phyloP scores from a whole-genome alignment of 2,113 vertebrate species.

The Brienomyrus brachyistius region DNA sequence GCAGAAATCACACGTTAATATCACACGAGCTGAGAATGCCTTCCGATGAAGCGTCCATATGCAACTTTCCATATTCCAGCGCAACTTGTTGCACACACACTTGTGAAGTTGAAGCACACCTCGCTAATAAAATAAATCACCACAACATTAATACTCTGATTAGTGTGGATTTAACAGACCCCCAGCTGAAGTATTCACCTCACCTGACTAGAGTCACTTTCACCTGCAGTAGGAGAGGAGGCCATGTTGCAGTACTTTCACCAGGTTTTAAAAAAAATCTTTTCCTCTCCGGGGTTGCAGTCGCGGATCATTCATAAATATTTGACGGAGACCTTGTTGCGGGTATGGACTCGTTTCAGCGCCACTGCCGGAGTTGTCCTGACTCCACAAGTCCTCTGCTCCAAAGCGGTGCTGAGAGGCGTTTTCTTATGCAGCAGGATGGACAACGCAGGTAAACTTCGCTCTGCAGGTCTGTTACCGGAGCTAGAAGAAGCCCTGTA shows the following conservation, averaged over 20 bases:
- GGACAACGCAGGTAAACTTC: not conserved
- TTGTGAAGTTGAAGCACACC: not conserved
- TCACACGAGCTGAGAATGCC: not conserved
- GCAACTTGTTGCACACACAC: not conserved
- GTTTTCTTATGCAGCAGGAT: not conserved
- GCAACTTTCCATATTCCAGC: not conserved
- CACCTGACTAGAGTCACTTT: conserved; percentile 33
- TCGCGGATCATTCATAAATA: conserved; percentile 21
- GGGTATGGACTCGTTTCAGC: not conserved
- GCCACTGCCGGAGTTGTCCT: not conserved
- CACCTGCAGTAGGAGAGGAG: conserved; percentile 33
- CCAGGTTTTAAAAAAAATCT: conserved; percentile 3
- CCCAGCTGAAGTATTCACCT: not conserved
- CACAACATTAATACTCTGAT: not conserved
- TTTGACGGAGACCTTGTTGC: not conserved
- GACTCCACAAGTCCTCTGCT: not conserved
- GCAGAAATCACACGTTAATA: not conserved
- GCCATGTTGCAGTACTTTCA: conserved; percentile 37
- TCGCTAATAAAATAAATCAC: not conserved
- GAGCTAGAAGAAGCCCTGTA: not conserved
- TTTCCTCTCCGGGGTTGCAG: not conserved
- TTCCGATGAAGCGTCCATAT: not conserved
- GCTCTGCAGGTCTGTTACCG: not conserved
- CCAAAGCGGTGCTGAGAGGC: not conserved
- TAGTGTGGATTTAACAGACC: not conserved